Evolutionary conservation across 35 echinoderm and acorn worm genomes (phyloP).

Genomic region (Diadema setosum): DNA sequence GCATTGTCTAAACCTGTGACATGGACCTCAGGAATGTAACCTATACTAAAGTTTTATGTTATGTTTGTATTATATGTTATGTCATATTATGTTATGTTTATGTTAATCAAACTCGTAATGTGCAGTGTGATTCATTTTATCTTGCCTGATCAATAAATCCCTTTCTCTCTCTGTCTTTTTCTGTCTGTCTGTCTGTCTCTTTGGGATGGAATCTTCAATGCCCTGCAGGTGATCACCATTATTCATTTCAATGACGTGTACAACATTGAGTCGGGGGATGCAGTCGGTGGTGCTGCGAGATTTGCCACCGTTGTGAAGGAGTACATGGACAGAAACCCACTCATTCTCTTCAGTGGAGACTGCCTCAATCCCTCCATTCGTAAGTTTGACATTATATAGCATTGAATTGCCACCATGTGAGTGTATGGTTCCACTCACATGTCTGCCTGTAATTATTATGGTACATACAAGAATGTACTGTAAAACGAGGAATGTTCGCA

Average conservation of each 20-base stretch:
- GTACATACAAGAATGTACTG: no score
- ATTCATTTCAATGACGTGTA: conserved; percentile 89
- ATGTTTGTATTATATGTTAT: neutral
- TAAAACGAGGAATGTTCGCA: no score
- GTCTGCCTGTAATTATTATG: no score
- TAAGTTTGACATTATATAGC: conserved; percentile 22
- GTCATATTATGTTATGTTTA: neutral
- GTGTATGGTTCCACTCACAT: no score
- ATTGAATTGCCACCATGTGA: neutral
- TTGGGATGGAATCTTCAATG: no score
- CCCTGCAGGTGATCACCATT: conserved; percentile 44
- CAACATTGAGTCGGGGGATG: conserved; percentile 56
- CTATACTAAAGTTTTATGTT: neutral
- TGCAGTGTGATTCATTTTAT: neutral
- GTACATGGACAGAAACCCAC: conserved; percentile 25
- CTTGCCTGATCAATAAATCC: neutral
- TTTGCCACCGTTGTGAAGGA: conserved; percentile 66
- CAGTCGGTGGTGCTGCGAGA: conserved; percentile 54
- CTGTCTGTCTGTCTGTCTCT: no score
- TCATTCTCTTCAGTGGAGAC: conserved; percentile 79
- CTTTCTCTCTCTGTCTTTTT: no score
- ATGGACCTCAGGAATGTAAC: no score
- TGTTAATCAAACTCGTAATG: neutral
- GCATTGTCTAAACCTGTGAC: no score
- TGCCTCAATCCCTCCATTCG: conserved; percentile 75